Conservation (phyloP, 1,140 invertebrate species). For the Steinernema khuongi region DNA sequence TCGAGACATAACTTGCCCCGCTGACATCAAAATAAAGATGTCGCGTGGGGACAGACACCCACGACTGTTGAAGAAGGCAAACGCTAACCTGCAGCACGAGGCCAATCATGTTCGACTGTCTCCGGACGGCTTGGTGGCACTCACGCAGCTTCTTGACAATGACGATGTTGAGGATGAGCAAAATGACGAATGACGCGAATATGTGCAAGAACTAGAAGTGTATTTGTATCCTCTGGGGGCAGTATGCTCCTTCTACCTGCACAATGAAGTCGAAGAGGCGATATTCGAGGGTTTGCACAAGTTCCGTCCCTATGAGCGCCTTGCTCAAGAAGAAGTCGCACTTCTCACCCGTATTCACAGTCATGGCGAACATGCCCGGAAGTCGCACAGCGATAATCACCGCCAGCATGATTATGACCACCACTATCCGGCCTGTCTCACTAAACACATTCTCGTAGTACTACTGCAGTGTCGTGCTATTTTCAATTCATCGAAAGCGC, state of each 20-base stretch:
- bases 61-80: background rate
- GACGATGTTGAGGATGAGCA: slow-evolving; percentile 15
- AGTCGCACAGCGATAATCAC: background rate
- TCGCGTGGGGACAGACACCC: too few species aligned
- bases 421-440: background rate
- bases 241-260: background rate
- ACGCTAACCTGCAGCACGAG: background rate
- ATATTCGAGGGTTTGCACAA: background rate
- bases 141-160: background rate
- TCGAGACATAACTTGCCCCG: too few species aligned
- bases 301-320: background rate
- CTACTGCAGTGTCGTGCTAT: background rate
- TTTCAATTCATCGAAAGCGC: too few species aligned
- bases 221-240: background rate
- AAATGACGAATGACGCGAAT: slow-evolving; percentile 17
- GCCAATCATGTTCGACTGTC: background rate
- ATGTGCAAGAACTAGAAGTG: slow-evolving; percentile 11
- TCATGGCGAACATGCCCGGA: background rate
- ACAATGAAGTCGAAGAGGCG: slow-evolving; percentile 1
- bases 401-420: background rate
- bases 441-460: background rate
- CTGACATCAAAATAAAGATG: too few species aligned
- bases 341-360: background rate
- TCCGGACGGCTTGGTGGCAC: background rate
- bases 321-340: background rate